These are phyloP conservation scores for Entomobrya proxima DNA, from an alignment of 2,888 invertebrate genomes.

Conservation along the genomic window DNA sequence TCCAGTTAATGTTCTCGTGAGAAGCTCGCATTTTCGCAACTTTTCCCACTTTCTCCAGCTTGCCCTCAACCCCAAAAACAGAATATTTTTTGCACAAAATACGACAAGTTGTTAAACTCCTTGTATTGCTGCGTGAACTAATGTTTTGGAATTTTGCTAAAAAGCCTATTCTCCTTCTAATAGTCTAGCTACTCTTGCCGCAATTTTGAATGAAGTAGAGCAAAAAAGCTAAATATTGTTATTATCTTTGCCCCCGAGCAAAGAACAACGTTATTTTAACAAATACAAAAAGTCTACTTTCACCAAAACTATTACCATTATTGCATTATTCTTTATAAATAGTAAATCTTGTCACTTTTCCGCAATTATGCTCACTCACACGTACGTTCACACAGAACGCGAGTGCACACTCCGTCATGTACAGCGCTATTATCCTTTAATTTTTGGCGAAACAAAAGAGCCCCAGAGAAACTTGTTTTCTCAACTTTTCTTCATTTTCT, in stretches of 20 bases:
- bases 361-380: background rate
- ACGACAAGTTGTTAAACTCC: background rate
- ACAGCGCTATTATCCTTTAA: background rate
- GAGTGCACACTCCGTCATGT: background rate
- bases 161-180: background rate
- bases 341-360: conserved; percentile 32
- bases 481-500: conserved; percentile 6
- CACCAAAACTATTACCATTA: background rate
- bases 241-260: conserved; percentile 54
- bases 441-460: conserved; percentile 18
- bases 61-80: background rate
- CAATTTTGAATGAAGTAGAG: conserved; percentile 37
- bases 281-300: background rate
- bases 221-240: conserved; percentile 58
- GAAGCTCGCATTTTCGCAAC: conserved; percentile 53
- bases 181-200: background rate
- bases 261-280: conserved; percentile 2
- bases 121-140: background rate
- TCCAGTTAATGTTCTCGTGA: conserved; percentile 60
- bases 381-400: background rate
- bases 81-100: conserved; percentile 24
- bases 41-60: conserved; percentile 14
- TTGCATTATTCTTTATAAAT: conserved; percentile 17
- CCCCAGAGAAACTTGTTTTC: conserved; percentile 15
- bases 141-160: background rate